These are phyloP conservation scores for Sthenelais limicola DNA, from an alignment of 2,888 invertebrate genomes.

Conservation along the genomic window DNA sequence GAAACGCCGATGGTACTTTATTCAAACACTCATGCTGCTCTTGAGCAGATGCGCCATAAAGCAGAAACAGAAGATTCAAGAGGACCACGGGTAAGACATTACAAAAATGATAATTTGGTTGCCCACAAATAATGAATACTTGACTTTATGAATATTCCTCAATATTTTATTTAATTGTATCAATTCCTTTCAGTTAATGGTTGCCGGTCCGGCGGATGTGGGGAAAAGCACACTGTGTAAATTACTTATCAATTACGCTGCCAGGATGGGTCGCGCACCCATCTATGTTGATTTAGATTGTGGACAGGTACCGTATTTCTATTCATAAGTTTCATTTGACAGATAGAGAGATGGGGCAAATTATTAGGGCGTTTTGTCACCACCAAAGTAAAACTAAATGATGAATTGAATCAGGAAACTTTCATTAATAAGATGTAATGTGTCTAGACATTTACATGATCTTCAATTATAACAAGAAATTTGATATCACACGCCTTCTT, in stretches of 20 bases:
- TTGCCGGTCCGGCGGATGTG: constrained; percentile 95
- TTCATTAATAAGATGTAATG: neutral
- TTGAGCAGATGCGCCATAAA: constrained; percentile 89
- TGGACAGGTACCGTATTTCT: no score
- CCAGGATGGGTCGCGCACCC: constrained; percentile 85
- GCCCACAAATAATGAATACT: no score
- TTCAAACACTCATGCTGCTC: constrained; percentile 93
- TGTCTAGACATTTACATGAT: neutral
- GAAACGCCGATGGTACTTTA: constrained; percentile 98
- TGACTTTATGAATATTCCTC: no score
- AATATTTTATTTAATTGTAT: no score
- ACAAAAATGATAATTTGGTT: no score
- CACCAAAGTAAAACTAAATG: no score
- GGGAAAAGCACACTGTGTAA: constrained; percentile 94
- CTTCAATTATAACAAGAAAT: neutral
- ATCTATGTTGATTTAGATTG: constrained; percentile 96
- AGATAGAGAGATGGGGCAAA: no score
- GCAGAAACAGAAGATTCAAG: constrained; percentile 79
- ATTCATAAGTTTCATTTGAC: no score
- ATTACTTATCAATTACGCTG: constrained; percentile 94
- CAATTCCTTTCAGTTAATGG: constrained; percentile 76
- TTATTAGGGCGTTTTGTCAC: no score
- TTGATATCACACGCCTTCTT: no score
- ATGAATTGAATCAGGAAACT: no score
- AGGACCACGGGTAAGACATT: constrained; percentile 69